Evolutionary conservation across 2,888 invertebrate species (phyloP).

Genomic region (Drepana falcataria): DNA sequence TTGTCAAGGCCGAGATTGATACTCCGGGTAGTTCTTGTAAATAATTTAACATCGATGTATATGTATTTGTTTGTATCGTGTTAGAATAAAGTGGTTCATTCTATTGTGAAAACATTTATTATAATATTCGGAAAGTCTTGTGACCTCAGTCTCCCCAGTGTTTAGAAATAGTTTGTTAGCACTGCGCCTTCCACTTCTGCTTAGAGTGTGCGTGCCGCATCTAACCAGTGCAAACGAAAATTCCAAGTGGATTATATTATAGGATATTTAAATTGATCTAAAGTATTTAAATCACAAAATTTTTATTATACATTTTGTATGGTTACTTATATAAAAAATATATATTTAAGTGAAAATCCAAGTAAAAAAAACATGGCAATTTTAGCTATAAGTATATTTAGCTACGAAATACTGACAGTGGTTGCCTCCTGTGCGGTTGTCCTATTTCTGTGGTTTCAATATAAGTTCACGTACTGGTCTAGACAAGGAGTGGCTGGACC

Average conservation of each 20-base stretch:
- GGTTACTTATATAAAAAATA: no score
- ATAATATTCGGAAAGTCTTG: slow-evolving; percentile 5
- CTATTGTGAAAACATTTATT: slow-evolving; percentile 4
- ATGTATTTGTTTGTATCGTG: neutral
- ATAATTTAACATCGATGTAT: slow-evolving; percentile 7
- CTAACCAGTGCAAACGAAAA: neutral
- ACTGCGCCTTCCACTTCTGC: slow-evolving; percentile 17
- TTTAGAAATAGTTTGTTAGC: slow-evolving; percentile 22
- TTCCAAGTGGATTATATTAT: neutral
- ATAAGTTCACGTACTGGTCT: slow-evolving; percentile 79
- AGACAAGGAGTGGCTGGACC: slow-evolving; percentile 76
- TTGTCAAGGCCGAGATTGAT: slow-evolving; percentile 72
- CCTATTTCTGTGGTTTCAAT: slow-evolving; percentile 51
- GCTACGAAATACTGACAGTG: slow-evolving; percentile 29
- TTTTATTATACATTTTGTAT: no score
- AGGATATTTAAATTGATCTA: no score
- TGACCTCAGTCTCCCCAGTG: slow-evolving; percentile 22
- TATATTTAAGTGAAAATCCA: no score
- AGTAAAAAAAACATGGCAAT: slow-evolving; percentile 17
- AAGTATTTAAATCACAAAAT: no score
- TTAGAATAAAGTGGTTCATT: slow-evolving; percentile 12
- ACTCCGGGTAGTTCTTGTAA: slow-evolving; percentile 29
- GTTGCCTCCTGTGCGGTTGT: slow-evolving; percentile 29
- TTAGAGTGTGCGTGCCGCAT: slow-evolving; percentile 10
- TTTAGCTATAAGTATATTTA: slow-evolving; percentile 20